Evolutionary conservation across 1,140 invertebrate species (phyloP).

Genomic region (Batillaria attramentaria): DNA sequence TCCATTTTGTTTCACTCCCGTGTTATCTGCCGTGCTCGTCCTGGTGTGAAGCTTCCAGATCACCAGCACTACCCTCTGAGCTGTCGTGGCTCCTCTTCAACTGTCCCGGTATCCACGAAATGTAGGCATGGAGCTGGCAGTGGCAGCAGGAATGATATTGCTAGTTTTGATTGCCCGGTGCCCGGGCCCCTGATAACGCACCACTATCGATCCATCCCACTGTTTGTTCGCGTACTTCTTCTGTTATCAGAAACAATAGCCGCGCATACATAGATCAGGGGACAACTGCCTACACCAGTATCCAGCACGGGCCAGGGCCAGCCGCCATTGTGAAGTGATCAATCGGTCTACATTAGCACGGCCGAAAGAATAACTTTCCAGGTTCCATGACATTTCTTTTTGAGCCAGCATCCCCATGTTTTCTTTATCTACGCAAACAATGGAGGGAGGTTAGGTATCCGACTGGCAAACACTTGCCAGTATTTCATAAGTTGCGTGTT

Average conservation of each 20-base stretch:
- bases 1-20: too few relatives aligned
- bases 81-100: too few relatives aligned
- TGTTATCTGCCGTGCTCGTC: too few relatives aligned
- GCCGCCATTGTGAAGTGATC: too few relatives aligned
- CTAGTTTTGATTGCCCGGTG: conserved; percentile 15
- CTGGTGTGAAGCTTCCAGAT: too few relatives aligned
- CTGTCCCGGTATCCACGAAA: too few relatives aligned
- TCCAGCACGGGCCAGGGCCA: too few relatives aligned
- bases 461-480: conserved; percentile 2
- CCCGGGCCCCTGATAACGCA: conserved; percentile 13
- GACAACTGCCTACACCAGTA: neutral
- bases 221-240: conserved; percentile 21
- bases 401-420: neutral
- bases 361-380: neutral
- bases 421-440: conserved; percentile 14
- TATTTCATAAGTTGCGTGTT: neutral
- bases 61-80: too few relatives aligned
- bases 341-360: neutral
- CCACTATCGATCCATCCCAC: conserved; percentile 27
- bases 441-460: too few relatives aligned
- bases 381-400: conserved; percentile 9
- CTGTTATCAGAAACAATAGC: conserved; percentile 28
- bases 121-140: too few relatives aligned
- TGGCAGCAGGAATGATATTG: conserved; percentile 17
- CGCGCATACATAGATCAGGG: conserved; percentile 25